Percentiles rank a stretch among this genome's conserved stretches.
Evolutionary conservation across 2,888 invertebrate genomes (phyloP).

Genomic region (Empis livida): DNA sequence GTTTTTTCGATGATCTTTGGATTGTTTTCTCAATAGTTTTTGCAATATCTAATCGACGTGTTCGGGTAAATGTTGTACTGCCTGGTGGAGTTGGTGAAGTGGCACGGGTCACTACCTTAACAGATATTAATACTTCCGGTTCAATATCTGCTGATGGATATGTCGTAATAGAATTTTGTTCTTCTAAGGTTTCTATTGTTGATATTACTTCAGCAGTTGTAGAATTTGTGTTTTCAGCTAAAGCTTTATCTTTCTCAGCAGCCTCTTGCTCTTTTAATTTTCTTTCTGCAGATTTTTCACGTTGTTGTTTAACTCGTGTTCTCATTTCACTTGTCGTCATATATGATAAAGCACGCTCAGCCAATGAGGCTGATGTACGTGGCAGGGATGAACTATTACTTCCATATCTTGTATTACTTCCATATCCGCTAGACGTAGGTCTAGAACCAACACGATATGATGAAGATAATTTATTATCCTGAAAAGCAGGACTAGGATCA

Average conservation of each 20-base stretch:
- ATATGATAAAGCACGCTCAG: conserved; percentile 22
- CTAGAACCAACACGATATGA: background rate
- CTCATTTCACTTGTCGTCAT: conserved; percentile 32
- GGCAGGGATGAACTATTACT: background rate
- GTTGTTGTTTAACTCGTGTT: conserved; percentile 27
- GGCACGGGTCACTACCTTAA: conserved; percentile 57
- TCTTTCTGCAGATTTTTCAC: conserved; percentile 30
- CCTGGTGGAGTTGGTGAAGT: conserved; percentile 64
- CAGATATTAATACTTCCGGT: conserved; percentile 33
- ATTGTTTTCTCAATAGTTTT: conserved; percentile 58
- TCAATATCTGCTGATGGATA: conserved; percentile 13
- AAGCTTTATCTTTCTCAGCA: conserved; percentile 16
- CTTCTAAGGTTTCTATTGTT: conserved; percentile 22
- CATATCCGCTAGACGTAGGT: background rate
- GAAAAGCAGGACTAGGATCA: conserved; percentile 37
- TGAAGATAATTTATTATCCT: background rate
- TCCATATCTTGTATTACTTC: conserved; percentile 13
- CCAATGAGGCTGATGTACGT: conserved; percentile 11
- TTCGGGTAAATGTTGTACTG: conserved; percentile 46
- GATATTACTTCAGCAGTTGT: conserved; percentile 12
- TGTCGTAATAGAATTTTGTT: conserved; percentile 16
- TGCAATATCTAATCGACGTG: conserved; percentile 57
- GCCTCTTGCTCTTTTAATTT: conserved; percentile 34
- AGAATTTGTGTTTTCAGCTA: conserved; percentile 5
- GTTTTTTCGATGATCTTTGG: conserved; percentile 43